Conservation (phyloP, 1,140 invertebrate species). For the Apis dorsata region DNA sequence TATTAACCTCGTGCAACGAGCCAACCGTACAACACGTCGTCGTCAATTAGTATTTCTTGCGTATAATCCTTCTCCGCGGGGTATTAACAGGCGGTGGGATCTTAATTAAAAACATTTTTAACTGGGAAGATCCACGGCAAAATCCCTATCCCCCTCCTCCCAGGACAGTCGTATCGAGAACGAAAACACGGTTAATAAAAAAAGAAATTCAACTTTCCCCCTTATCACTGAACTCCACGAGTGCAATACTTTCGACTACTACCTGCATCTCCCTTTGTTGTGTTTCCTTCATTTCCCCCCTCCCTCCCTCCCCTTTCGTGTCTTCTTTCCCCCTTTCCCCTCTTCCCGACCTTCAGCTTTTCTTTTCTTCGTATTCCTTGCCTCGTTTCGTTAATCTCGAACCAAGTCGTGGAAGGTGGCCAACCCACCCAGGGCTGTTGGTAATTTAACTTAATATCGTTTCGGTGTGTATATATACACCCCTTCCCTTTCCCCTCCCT, state of each 20-base stretch:
- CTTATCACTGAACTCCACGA: conserved; percentile 51
- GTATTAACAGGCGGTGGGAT: not conserved
- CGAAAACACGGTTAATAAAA: conserved; percentile 22
- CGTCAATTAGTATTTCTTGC: conserved; percentile 20
- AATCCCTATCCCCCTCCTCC: not conserved
- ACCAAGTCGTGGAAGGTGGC: not conserved
- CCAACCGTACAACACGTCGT: too few species aligned
- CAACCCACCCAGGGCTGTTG: conserved; percentile 17
- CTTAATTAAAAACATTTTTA: conserved; percentile 40
- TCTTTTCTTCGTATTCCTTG: conserved; percentile 33
- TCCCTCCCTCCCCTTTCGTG: not conserved
- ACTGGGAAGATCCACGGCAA: not conserved
- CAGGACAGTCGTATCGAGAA: not conserved
- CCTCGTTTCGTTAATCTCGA: conserved; percentile 51
- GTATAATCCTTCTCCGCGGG: not conserved
- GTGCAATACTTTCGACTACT: conserved; percentile 24
- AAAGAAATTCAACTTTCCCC: conserved; percentile 41
- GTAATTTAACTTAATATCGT: conserved; percentile 63
- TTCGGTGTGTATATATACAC: conserved; percentile 11
- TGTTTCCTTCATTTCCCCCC: too few species aligned
- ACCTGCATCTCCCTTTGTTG: conserved; percentile 27
- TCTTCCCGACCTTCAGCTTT: not conserved
- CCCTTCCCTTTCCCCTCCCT: conserved; percentile 25
- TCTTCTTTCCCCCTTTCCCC: not conserved
- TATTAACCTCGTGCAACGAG: not conserved